phyloP scores from a whole-genome alignment of 37 sponge, comb jelly and placozoan genomes.

The Halisarca cf. caerulea region DNA sequence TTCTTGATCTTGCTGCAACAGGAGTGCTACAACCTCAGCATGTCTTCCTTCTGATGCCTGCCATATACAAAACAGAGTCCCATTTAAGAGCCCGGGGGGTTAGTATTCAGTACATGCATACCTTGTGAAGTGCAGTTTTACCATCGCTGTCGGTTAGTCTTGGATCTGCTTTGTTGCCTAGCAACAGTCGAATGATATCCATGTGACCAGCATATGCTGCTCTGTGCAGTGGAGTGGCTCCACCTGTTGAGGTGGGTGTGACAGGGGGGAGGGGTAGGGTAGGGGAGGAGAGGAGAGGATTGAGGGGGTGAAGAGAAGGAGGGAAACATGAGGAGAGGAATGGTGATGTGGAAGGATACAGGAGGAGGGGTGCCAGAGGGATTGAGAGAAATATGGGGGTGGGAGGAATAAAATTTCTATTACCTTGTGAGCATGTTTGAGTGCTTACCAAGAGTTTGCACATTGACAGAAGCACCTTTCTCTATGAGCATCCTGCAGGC shows the following conservation, averaged over 20 bases:
- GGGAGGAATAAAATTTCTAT: neutral
- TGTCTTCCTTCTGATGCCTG: slow-evolving; percentile 22
- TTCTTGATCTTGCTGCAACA: neutral
- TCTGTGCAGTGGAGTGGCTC: slow-evolving; percentile 74
- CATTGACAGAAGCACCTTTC: slow-evolving; percentile 60
- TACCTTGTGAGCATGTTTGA: too few relatives aligned
- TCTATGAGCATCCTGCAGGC: slow-evolving; percentile 55
- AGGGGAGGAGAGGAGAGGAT: too few relatives aligned
- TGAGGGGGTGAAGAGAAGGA: neutral
- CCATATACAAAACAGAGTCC: neutral
- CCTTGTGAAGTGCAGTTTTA: slow-evolving; percentile 75
- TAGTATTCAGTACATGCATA: neutral
- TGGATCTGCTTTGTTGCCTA: slow-evolving; percentile 46
- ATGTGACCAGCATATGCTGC: slow-evolving; percentile 73
- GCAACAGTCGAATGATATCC: slow-evolving; percentile 39
- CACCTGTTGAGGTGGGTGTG: too few relatives aligned
- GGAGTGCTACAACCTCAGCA: neutral
- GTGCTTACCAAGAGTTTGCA: slow-evolving; percentile 46
- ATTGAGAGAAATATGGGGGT: too few relatives aligned
- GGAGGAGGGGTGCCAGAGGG: too few relatives aligned
- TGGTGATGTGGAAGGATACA: too few relatives aligned
- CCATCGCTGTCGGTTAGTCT: slow-evolving; percentile 71
- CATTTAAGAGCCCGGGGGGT: too few relatives aligned
- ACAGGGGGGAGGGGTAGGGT: too few relatives aligned
- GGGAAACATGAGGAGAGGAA: too few relatives aligned